Conservation (phyloP, 2,888 invertebrate species). For the Pterostichus niger region DNA sequence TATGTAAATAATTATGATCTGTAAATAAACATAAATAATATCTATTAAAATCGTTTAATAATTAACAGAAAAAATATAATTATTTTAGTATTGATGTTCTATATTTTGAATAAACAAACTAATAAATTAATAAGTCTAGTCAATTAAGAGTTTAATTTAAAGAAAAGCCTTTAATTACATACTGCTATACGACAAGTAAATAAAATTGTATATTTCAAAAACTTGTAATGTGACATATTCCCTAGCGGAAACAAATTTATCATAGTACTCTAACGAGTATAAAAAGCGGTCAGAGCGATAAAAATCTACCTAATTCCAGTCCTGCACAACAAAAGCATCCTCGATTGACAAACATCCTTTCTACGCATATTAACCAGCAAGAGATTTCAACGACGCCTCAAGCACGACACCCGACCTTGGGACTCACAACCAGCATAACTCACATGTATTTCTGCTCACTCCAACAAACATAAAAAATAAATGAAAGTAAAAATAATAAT, state of each 20-base stretch:
- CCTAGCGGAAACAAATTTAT: conserved; percentile 8
- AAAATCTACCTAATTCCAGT: conserved; percentile 60
- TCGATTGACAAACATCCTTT: conserved; percentile 49
- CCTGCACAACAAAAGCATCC: conserved; percentile 35
- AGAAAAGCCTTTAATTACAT: no score
- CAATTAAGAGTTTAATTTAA: no score
- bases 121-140: no score
- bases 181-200: no score
- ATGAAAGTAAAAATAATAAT: conserved; percentile 55
- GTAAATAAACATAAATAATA: no score
- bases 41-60: no score
- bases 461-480: neutral
- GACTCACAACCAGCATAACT: conserved; percentile 22
- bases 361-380: conserved; percentile 55
- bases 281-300: conserved; percentile 39
- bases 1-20: no score
- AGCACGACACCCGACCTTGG: conserved; percentile 33
- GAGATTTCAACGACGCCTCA: conserved; percentile 56
- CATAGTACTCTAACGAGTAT: neutral
- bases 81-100: no score
- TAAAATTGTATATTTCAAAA: no score
- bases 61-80: no score
- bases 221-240: conserved; percentile 6
- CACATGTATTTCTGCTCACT: conserved; percentile 15
- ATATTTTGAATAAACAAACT: no score